Conservation (phyloP, 2,113 vertebrate species). For the Hypocryptadius cinnamomeus region DNA sequence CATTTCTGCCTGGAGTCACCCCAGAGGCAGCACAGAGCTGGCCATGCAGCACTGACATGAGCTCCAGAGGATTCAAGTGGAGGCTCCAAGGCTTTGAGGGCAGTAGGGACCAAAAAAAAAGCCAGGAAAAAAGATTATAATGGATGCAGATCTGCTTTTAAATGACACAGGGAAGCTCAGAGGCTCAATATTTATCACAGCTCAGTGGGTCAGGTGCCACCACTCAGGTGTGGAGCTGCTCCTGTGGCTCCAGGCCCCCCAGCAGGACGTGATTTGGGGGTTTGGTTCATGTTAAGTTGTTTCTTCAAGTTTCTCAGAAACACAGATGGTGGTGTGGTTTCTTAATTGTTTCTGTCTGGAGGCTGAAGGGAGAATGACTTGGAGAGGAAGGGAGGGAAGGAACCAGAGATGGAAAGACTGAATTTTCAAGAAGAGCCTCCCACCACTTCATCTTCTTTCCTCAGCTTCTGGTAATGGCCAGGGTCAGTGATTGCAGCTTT, state of each 20-base stretch:
- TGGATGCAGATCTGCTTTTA: not conserved
- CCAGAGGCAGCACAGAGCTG: not conserved
- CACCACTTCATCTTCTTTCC: not conserved
- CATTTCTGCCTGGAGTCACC: not conserved
- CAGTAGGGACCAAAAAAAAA: not conserved
- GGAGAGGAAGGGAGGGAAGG: not conserved
- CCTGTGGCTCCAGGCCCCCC: not conserved
- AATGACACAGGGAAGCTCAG: not conserved
- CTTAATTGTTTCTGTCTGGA: not conserved
- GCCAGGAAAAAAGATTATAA: not conserved
- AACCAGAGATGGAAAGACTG: not conserved
- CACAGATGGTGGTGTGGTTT: not conserved
- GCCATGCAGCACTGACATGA: not conserved
- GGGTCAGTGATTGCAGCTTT: not conserved
- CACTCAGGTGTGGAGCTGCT: not conserved
- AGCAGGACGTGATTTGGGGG: not conserved
- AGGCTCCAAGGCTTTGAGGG: not conserved
- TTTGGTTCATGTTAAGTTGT: not conserved
- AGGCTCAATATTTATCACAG: accelerated
- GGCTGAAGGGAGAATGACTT: not conserved
- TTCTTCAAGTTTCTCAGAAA: not conserved
- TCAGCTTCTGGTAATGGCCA: not conserved
- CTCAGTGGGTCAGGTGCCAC: not conserved
- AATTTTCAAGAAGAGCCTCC: not conserved
- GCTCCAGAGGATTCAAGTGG: not conserved